Percentiles rank a stretch among this genome's conserved stretches.
Evolutionary conservation across 2,888 invertebrate genomes (phyloP).

Genomic region (Helicoverpa assulta): DNA sequence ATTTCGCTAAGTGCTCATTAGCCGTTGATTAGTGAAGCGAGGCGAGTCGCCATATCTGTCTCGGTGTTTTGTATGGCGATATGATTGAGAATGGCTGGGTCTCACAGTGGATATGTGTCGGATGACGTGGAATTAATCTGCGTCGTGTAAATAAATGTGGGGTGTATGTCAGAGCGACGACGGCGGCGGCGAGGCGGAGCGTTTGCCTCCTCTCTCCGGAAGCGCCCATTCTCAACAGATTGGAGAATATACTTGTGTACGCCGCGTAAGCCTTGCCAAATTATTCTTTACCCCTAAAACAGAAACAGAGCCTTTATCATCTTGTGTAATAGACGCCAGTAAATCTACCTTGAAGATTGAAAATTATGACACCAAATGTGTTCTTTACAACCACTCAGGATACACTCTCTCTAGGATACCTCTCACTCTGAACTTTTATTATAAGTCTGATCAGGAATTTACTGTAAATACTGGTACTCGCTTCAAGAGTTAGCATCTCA

Average conservation of each 20-base stretch:
- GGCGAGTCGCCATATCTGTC: conserved; percentile 54
- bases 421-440: conserved; percentile 20
- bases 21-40: conserved; percentile 60
- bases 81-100: conserved; percentile 75
- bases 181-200: conserved; percentile 70
- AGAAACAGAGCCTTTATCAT: conserved; percentile 74
- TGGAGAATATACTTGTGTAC: conserved; percentile 67
- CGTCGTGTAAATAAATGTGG: conserved; percentile 86
- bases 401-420: conserved; percentile 29
- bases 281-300: conserved; percentile 74
- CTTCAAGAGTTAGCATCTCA: conserved; percentile 1
- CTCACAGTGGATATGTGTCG: conserved; percentile 78
- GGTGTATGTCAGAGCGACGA: conserved; percentile 77
- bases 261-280: conserved; percentile 71
- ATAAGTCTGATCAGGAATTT: not conserved
- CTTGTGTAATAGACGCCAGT: conserved; percentile 68
- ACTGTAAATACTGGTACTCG: not conserved
- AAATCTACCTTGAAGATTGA: conserved; percentile 72
- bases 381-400: conserved; percentile 42
- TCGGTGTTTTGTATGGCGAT: conserved; percentile 69
- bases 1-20: conserved; percentile 62
- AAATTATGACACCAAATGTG: conserved; percentile 64
- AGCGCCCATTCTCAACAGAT: conserved; percentile 72
- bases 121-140: conserved; percentile 85
- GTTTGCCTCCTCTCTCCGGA: conserved; percentile 66